A percentile compares a stretch with the other conserved stretches of the same genome.
These are phyloP conservation scores for Petaurus breviceps DNA, from an alignment of 2,113 vertebrate genomes.

Conservation along the genomic window DNA sequence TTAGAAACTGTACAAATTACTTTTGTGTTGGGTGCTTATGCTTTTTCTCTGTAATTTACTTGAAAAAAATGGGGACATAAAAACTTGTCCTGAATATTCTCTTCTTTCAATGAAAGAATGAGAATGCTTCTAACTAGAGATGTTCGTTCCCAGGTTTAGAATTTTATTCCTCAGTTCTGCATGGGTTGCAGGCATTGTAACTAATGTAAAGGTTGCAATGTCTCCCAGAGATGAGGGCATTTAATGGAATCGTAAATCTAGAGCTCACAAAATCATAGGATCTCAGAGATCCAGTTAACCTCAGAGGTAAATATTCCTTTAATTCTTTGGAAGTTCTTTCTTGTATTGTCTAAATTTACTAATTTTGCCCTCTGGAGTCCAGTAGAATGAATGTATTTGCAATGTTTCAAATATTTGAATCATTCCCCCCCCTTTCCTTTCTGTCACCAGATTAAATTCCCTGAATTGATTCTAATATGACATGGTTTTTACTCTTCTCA, in stretches of 20 bases:
- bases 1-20: background rate
- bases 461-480: background rate
- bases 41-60: background rate
- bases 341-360: background rate
- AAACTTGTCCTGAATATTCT: background rate
- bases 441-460: background rate
- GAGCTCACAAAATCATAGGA: background rate
- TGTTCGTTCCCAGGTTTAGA: background rate
- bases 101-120: background rate
- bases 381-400: background rate
- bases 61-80: background rate
- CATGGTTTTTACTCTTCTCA: background rate
- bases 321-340: background rate
- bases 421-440: background rate
- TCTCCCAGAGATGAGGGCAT: background rate
- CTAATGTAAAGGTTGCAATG: background rate
- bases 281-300: background rate
- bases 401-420: background rate
- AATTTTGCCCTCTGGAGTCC: background rate
- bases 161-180: background rate
- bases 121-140: background rate
- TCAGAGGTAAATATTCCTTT: background rate
- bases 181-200: background rate
- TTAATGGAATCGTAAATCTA: constrained; percentile 4
- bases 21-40: background rate